phyloP scores from a whole-genome alignment of 1,140 invertebrate species.

The Lepidurus couesii region DNA sequence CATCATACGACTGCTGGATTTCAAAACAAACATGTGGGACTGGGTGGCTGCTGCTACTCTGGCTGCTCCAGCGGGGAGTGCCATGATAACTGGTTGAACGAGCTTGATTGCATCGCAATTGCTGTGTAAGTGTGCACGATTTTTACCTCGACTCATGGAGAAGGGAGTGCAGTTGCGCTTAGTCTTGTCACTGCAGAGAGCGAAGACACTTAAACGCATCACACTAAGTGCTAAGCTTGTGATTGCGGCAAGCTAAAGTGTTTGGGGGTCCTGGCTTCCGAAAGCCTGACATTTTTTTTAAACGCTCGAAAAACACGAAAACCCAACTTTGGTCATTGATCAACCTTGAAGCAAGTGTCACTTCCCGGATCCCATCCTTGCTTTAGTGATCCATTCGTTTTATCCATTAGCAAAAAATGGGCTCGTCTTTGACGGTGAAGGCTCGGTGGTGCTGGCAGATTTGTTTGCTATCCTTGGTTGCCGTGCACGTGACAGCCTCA shows the following conservation, averaged over 20 bases:
- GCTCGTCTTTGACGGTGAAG: background rate
- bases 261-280: too few species aligned
- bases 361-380: background rate
- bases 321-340: too few species aligned
- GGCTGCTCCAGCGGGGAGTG: background rate
- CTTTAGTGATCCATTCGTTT: background rate
- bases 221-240: too few species aligned
- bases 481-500: background rate
- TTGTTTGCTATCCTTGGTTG: background rate
- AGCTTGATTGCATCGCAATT: slow-evolving; percentile 13
- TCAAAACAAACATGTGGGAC: background rate
- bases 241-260: too few species aligned
- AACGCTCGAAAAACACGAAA: too few species aligned
- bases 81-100: background rate
- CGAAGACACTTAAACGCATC: too few species aligned
- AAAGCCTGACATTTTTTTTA: too few species aligned
- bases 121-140: background rate
- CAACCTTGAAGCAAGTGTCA: background rate
- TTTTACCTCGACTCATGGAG: background rate
- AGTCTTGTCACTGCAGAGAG: background rate
- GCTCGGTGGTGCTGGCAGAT: background rate
- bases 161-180: background rate
- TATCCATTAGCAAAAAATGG: background rate
- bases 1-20: background rate
- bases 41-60: background rate